A percentile compares a stretch with the other conserved stretches of the same genome.
Evolutionary conservation across 2,113 vertebrate genomes (phyloP).

Genomic region (Mesoclemmys tuberculata): DNA sequence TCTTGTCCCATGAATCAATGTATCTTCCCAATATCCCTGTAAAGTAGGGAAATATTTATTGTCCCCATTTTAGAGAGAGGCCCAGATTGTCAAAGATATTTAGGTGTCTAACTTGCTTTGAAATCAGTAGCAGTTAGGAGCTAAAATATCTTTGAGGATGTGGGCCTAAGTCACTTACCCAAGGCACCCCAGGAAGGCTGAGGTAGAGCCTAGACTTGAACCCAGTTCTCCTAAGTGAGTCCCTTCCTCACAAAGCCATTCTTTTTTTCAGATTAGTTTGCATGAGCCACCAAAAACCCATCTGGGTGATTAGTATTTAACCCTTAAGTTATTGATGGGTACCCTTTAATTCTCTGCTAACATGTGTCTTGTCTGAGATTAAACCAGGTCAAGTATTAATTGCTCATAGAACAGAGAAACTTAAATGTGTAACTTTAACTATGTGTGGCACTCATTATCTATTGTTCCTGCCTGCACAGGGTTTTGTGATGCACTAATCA

Average conservation of each 20-base stretch:
- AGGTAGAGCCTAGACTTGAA: too few species aligned
- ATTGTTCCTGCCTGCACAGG: neutral
- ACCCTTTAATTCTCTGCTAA: neutral
- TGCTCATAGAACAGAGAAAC: neutral
- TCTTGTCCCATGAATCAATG: too few species aligned
- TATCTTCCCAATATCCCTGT: too few species aligned
- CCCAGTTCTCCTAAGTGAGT: too few species aligned
- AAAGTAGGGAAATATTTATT: too few species aligned
- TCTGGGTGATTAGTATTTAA: neutral
- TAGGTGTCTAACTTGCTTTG: neutral
- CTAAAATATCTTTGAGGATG: too few species aligned
- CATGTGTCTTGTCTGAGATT: neutral
- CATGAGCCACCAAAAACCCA: too few species aligned
- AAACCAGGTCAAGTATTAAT: neutral
- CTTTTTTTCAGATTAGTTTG: too few species aligned
- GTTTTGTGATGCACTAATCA: neutral
- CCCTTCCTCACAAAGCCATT: too few species aligned
- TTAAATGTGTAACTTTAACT: neutral
- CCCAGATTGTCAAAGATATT: neutral
- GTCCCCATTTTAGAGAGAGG: neutral
- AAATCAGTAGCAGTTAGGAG: too few species aligned
- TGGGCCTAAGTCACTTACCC: too few species aligned
- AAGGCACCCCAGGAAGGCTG: too few species aligned
- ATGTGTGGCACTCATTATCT: neutral
- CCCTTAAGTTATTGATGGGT: neutral